Conservation (phyloP, 2,888 invertebrate species). For the Ceriagrion tenellum region DNA sequence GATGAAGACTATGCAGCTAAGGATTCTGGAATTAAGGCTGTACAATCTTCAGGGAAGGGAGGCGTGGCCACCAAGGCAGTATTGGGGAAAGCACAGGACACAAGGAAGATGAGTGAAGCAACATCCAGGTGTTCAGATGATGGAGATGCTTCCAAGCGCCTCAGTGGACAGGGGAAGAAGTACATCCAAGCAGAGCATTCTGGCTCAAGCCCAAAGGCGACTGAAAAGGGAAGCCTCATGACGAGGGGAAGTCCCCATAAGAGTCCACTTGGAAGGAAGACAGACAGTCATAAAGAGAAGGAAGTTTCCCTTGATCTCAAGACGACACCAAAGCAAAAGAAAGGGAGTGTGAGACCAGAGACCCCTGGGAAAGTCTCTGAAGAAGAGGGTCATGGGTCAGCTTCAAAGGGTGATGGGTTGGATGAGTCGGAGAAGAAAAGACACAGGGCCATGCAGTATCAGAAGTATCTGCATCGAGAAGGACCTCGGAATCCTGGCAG, state of each 20-base stretch:
- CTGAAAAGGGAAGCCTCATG: conserved; percentile 58
- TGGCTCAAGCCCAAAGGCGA: background rate
- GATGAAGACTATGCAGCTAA: background rate
- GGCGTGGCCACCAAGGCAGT: background rate
- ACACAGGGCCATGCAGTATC: conserved; percentile 84
- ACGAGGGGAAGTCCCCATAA: conserved; percentile 69
- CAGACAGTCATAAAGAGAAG: conserved; percentile 43
- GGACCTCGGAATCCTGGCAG: conserved; percentile 90
- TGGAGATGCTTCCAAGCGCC: background rate
- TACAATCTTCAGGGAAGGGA: background rate
- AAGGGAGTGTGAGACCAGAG: conserved; percentile 75
- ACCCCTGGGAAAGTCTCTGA: conserved; percentile 74
- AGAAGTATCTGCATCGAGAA: conserved; percentile 87
- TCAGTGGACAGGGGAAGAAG: background rate
- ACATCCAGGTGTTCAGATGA: background rate
- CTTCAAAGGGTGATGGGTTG: conserved; percentile 70
- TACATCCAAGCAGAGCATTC: background rate
- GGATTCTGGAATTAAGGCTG: background rate
- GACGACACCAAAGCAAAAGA: conserved; percentile 71
- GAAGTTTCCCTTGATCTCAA: conserved; percentile 12
- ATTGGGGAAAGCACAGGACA: background rate
- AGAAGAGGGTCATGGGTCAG: conserved; percentile 69
- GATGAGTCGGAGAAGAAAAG: conserved; percentile 85
- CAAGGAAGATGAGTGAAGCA: background rate
- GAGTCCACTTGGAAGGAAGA: conserved; percentile 24